Percentiles rank a stretch among this genome's conserved stretches.
phyloP scores from a whole-genome alignment of 2,888 invertebrate species.

The Agonopterix arenella region DNA sequence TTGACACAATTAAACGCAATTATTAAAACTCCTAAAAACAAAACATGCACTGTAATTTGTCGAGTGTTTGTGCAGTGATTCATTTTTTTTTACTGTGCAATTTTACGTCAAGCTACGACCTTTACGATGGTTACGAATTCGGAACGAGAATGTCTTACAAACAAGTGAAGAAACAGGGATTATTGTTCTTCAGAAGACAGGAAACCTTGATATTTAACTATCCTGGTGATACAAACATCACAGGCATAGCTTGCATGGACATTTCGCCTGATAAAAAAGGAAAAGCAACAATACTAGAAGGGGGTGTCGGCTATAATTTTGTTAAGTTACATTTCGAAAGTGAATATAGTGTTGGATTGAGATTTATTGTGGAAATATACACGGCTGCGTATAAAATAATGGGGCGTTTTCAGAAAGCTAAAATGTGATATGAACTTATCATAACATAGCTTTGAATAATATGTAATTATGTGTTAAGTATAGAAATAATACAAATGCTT shows the following conservation, averaged over 20 bases:
- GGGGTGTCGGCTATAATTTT: conserved; percentile 25
- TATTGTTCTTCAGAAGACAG: conserved; percentile 33
- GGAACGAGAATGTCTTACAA: conserved; percentile 36
- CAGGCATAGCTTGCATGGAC: conserved; percentile 36
- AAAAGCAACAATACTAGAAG: conserved; percentile 20
- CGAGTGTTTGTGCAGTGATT: not conserved
- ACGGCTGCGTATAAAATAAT: conserved; percentile 10
- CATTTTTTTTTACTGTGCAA: not conserved
- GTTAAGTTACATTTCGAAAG: conserved; percentile 31
- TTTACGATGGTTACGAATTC: conserved; percentile 28
- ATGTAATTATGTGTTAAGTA: too few species aligned
- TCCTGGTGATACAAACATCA: conserved; percentile 32
- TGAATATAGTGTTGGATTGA: conserved; percentile 28
- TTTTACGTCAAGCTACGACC: conserved; percentile 6
- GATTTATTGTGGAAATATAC: conserved; percentile 28
- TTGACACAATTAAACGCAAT: not conserved
- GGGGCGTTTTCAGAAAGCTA: not conserved
- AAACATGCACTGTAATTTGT: not conserved
- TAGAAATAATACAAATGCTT: too few species aligned
- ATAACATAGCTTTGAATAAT: too few species aligned
- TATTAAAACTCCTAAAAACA: not conserved
- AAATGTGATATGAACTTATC: not conserved
- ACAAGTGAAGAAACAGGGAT: conserved; percentile 38
- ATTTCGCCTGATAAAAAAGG: conserved; percentile 28
- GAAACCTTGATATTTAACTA: conserved; percentile 23